Percentiles rank a stretch among this genome's conserved stretches.
Conservation (phyloP, 1,140 invertebrate species). For the Sarcophaga bullata region DNA sequence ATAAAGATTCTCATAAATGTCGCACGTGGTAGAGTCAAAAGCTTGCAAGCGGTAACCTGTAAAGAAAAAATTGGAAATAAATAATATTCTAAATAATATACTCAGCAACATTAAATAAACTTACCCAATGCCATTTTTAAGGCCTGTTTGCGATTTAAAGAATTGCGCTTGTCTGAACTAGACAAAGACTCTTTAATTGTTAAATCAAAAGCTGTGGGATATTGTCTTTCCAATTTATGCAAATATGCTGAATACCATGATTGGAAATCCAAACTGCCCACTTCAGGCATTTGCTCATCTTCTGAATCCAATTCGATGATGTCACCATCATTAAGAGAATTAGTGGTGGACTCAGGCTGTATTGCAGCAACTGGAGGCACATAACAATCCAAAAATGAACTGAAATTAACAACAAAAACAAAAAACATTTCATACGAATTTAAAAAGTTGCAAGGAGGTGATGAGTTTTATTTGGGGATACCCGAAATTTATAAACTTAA, state of each 20-base stretch:
- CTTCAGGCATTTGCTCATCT: slow-evolving; percentile 47
- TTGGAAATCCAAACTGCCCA: slow-evolving; percentile 46
- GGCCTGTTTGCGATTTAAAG: slow-evolving; percentile 52
- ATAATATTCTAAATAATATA: neutral
- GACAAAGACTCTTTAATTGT: slow-evolving; percentile 68
- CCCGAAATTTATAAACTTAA: too few relatives aligned
- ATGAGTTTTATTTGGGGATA: too few relatives aligned
- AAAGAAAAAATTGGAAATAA: neutral
- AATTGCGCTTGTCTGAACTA: neutral
- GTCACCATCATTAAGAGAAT: slow-evolving; percentile 52
- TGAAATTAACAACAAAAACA: slow-evolving; percentile 55
- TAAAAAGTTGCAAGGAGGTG: too few relatives aligned
- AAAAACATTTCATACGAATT: too few relatives aligned
- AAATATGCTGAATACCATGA: slow-evolving; percentile 69
- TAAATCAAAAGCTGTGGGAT: slow-evolving; percentile 75
- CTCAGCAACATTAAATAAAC: slow-evolving; percentile 5
- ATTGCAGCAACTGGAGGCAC: slow-evolving; percentile 26
- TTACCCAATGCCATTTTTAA: slow-evolving; percentile 60
- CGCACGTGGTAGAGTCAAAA: slow-evolving; percentile 67
- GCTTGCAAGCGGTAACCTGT: slow-evolving; percentile 69
- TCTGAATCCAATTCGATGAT: slow-evolving; percentile 66
- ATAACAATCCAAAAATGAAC: slow-evolving; percentile 66
- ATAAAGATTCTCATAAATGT: slow-evolving; percentile 75
- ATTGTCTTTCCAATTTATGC: slow-evolving; percentile 71
- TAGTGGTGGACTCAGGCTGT: neutral